Evolutionary conservation across 2,888 invertebrate species (phyloP).

Genomic region (Apamea crenata): DNA sequence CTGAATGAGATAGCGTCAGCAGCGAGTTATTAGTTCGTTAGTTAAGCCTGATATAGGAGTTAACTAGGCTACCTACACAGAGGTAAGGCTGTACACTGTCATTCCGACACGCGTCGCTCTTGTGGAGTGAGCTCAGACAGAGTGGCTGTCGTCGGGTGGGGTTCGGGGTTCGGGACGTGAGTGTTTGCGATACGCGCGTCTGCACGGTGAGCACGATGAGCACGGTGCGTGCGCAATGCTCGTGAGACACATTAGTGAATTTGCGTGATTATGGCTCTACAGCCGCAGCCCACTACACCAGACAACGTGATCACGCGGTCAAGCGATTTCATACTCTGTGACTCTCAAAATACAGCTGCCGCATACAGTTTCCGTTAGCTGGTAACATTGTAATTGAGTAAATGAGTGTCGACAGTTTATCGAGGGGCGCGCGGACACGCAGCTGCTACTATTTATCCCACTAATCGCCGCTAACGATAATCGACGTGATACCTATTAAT

Average conservation of each 20-base stretch:
- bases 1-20: no score
- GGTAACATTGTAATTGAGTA: slow-evolving; percentile 5
- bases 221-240: not conserved
- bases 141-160: no score
- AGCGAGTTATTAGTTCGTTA: not conserved
- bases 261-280: not conserved
- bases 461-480: slow-evolving; percentile 12
- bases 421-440: not conserved
- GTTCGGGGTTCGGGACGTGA: no score
- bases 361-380: not conserved
- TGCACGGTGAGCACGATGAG: not conserved
- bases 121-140: not conserved
- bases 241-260: not conserved
- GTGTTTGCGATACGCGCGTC: not conserved
- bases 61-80: not conserved
- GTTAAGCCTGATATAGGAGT: not conserved
- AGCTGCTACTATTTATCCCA: slow-evolving; percentile 1
- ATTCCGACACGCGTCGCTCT: not conserved
- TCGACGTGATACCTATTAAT: slow-evolving; percentile 11
- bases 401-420: slow-evolving; percentile 16
- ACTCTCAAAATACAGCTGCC: not conserved
- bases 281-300: not conserved
- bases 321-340: not conserved
- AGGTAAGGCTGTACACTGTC: not conserved
- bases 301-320: not conserved